Evolutionary conservation across 2,888 invertebrate genomes (phyloP).

Genomic region (Pimpla rufipes): DNA sequence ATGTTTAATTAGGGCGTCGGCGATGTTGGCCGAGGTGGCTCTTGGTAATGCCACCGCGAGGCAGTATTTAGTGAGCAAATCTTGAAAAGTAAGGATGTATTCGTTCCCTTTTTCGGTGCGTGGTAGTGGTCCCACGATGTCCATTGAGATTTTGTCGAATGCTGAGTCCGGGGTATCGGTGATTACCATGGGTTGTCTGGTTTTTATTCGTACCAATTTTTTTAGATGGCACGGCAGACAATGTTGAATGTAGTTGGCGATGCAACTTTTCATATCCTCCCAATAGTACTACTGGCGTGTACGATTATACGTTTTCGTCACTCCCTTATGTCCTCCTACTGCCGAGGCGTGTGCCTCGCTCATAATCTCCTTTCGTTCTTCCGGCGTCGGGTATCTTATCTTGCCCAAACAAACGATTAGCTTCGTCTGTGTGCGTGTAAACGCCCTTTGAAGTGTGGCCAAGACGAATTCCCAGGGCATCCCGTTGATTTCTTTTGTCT

Average conservation of each 20-base stretch:
- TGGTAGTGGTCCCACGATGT: too few species aligned
- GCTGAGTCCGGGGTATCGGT: conserved; percentile 65
- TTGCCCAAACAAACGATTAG: neutral
- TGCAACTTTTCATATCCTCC: conserved; percentile 9
- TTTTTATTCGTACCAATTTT: conserved; percentile 65
- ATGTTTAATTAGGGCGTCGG: conserved; percentile 51
- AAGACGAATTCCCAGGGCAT: neutral
- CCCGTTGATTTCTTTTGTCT: too few species aligned
- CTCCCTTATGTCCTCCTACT: conserved; percentile 11
- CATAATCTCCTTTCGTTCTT: conserved; percentile 1
- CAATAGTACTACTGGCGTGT: too few species aligned
- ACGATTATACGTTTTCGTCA: too few species aligned
- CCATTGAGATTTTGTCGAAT: too few species aligned
- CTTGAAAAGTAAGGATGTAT: conserved; percentile 68
- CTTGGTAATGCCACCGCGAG: conserved; percentile 57
- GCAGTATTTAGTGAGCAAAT: conserved; percentile 57
- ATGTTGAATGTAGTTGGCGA: neutral
- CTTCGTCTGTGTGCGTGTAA: neutral
- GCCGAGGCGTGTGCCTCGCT: conserved; percentile 2
- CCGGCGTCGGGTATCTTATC: neutral
- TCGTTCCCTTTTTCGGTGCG: too few species aligned
- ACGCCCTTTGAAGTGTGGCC: neutral
- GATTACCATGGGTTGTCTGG: conserved; percentile 62
- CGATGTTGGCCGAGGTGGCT: conserved; percentile 66
- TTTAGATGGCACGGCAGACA: conserved; percentile 62